Evolutionary conservation across 2,797 vertebrate species (phyloP), one percentile per base, ranked within the genome.

Genomic region (Astyanax mexicanus): DNA sequence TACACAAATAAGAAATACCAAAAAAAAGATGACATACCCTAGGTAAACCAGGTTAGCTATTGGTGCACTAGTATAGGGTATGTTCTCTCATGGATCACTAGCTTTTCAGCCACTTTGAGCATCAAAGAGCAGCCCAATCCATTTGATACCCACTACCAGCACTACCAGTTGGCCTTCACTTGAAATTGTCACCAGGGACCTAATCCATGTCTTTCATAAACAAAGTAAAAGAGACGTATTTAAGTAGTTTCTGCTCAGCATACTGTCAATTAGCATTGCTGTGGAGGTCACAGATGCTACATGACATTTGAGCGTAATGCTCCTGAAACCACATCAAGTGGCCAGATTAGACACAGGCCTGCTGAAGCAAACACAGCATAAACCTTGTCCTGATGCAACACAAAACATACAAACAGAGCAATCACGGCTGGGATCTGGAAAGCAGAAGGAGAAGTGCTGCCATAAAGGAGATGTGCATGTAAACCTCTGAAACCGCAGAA

Each of bases 401-500:
- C 47, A 61, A 55, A 69, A 57, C 25, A 68, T 27, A 51, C 27
- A 75, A 68, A 77, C 67, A 67, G 25, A 68, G 25, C 49, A 60
- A 54, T 58, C 51, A 65, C 10, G 21, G 52, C 55, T 54, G 13
- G 72, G 51, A 52, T 60, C 51, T 47, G 62, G 17, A 58, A 67
- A 74, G 60, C 65, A 57, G 51, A 65, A 29, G 13, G 29, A 58
- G 37, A 57, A 32, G 23, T 58, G 55, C 55, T 72, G 64, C 42
- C 74, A 66, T 73, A n/a, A 72, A 44, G 40, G 35, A 78, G 74
- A 72, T 77, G 79, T 80, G 84, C 84, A 86, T 81, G 74, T 65
- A 84, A 90, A 88, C 86, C 86, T 85, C 84, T 76, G 80, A 80
- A 87, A 90, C 89, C 87, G 77, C 87, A 85, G 72, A 84, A 80